Percentiles rank a stretch among this genome's conserved stretches.
phyloP scores from a whole-genome alignment of 2,797 vertebrate species.

The Fringilla coelebs region DNA sequence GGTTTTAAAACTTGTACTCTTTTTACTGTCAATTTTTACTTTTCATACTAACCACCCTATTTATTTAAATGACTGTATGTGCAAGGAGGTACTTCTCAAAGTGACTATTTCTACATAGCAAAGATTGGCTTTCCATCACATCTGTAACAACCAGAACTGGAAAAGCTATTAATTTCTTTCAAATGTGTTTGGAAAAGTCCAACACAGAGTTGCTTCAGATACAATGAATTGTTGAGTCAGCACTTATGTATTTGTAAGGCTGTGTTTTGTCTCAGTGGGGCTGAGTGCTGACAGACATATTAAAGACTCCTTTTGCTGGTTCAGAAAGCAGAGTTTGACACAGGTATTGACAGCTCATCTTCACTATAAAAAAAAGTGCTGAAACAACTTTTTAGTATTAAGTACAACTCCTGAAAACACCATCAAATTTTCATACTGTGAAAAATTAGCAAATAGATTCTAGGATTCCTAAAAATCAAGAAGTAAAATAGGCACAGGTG shows the following conservation, averaged over 20 bases:
- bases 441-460: background rate
- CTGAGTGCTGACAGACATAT: background rate
- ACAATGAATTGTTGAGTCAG: background rate
- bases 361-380: background rate
- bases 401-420: background rate
- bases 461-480: background rate
- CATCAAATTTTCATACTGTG: background rate
- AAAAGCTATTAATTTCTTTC: conserved; percentile 31
- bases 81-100: background rate
- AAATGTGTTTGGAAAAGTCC: background rate
- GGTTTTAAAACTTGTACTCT: background rate
- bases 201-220: background rate
- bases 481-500: background rate
- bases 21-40: background rate
- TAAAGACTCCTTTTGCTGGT: background rate
- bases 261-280: background rate
- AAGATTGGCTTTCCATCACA: background rate
- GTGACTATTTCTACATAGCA: background rate
- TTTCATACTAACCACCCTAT: background rate
- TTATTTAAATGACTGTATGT: background rate
- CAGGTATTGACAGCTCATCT: background rate
- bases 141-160: background rate
- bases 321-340: conserved; percentile 11
- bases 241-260: background rate
- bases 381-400: background rate